Conservation (phyloP, 2,888 invertebrate species). For the Colletes collaris region DNA sequence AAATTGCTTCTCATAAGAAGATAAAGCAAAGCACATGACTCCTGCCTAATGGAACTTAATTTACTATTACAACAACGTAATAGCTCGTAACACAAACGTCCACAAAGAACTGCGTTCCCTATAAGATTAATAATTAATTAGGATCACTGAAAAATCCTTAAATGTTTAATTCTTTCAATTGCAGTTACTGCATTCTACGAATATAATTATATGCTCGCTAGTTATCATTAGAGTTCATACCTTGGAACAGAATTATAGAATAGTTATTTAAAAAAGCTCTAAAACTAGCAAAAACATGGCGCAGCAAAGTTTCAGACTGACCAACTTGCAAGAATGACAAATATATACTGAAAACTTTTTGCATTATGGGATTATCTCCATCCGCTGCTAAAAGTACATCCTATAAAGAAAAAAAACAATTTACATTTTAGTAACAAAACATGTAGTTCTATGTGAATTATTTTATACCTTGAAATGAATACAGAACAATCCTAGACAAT, state of each 20-base stretch:
- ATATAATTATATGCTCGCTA: background rate
- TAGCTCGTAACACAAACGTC: constrained; percentile 91
- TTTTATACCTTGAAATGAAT: constrained; percentile 87
- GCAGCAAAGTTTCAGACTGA: constrained; percentile 95
- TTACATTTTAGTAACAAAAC: background rate
- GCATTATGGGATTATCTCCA: constrained; percentile 90
- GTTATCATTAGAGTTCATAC: constrained; percentile 83
- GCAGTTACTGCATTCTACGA: background rate
- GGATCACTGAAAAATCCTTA: background rate
- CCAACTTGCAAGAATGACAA: constrained; percentile 93
- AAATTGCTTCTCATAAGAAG: constrained; percentile 97
- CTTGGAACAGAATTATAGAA: constrained; percentile 92
- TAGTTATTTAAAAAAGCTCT: constrained; percentile 96
- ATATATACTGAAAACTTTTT: constrained; percentile 93
- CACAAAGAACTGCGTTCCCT: constrained; percentile 92
- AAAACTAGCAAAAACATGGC: constrained; percentile 95
- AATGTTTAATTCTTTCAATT: background rate
- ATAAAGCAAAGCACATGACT: constrained; percentile 96
- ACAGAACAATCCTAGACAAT: constrained; percentile 93
- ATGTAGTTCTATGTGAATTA: constrained; percentile 48
- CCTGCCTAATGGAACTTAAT: constrained; percentile 92
- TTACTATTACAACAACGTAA: constrained; percentile 94
- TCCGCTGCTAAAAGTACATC: constrained; percentile 84
- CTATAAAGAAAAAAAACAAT: constrained; percentile 50
- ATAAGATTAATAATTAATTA: constrained; percentile 29